These are phyloP conservation scores for Tenrec ecaudatus DNA, from an alignment of 2,113 vertebrate genomes.

Conservation along the genomic window DNA sequence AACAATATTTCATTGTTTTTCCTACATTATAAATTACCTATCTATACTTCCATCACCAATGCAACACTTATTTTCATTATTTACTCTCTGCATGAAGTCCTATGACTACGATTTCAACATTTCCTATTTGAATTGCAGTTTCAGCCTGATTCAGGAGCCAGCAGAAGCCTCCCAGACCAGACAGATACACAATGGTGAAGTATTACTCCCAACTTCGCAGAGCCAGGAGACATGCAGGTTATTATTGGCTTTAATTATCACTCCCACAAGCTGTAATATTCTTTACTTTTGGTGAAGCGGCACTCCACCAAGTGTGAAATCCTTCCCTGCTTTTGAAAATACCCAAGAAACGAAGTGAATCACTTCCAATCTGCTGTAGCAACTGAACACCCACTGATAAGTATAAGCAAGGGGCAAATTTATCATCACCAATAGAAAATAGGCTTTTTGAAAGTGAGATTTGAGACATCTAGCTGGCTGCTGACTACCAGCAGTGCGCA, in stretches of 20 bases:
- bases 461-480: conserved; percentile 67
- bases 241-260: conserved; percentile 83
- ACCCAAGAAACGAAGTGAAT: conserved; percentile 77
- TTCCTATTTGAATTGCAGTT: conserved; percentile 47
- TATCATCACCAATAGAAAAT: conserved; percentile 78
- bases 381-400: conserved; percentile 81
- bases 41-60: background rate
- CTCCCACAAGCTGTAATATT: conserved; percentile 76
- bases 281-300: conserved; percentile 71
- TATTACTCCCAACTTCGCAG: conserved; percentile 41
- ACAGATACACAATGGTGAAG: conserved; percentile 57
- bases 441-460: conserved; percentile 80
- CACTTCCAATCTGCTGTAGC: conserved; percentile 75
- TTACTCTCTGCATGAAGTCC: conserved; percentile 52
- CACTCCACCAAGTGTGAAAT: conserved; percentile 79
- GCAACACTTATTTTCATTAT: conserved; percentile 57
- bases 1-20: conserved; percentile 33
- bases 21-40: conserved; percentile 40
- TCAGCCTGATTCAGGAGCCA: conserved; percentile 43
- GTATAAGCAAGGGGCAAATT: conserved; percentile 78
- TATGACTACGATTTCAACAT: conserved; percentile 54
- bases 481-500: conserved; percentile 66
- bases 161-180: background rate
- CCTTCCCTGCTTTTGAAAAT: conserved; percentile 77
- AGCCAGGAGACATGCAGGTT: conserved; percentile 65